These are phyloP conservation scores for Carassius auratus DNA, from an alignment of 2,113 vertebrate genomes.

Conservation along the genomic window DNA sequence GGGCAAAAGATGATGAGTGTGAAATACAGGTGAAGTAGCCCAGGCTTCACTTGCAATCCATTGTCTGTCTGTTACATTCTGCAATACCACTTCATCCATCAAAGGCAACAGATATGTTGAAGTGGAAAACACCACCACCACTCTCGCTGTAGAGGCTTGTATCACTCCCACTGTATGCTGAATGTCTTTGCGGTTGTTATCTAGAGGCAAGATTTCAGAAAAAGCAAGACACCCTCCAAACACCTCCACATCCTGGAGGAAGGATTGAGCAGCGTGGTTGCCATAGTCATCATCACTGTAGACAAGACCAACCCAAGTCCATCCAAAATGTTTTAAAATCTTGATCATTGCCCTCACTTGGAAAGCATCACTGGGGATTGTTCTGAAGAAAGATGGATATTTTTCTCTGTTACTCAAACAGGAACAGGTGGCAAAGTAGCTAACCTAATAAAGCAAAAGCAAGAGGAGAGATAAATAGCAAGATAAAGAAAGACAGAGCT, in stretches of 20 bases:
- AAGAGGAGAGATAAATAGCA: neutral
- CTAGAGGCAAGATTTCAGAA: constrained; percentile 23
- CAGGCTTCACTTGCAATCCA: constrained; percentile 51
- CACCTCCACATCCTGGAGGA: neutral
- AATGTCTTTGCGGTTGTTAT: constrained; percentile 7
- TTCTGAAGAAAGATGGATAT: constrained; percentile 49
- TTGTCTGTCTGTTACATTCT: constrained; percentile 57
- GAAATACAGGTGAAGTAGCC: constrained; percentile 56
- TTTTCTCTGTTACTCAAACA: constrained; percentile 26
- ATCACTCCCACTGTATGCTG: constrained; percentile 7
- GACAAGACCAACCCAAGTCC: constrained; percentile 47
- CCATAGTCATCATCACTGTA: constrained; percentile 49
- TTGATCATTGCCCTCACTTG: constrained; percentile 37
- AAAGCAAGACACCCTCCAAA: constrained; percentile 26
- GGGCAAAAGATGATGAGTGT: constrained; percentile 53
- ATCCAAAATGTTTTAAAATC: constrained; percentile 43
- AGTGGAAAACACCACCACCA: constrained; percentile 48
- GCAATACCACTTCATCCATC: constrained; percentile 59
- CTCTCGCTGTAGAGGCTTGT: constrained; percentile 4
- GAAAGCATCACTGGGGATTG: constrained; percentile 49
- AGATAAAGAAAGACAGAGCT: neutral
- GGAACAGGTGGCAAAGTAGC: constrained; percentile 48
- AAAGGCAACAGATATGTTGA: constrained; percentile 58
- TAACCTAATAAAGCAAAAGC: constrained; percentile 36
- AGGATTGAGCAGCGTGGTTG: constrained; percentile 3